Evolutionary conservation across 2,797 vertebrate species (phyloP), one percentile per base, ranked within the genome.

Genomic region (Chelon auratus): DNA sequence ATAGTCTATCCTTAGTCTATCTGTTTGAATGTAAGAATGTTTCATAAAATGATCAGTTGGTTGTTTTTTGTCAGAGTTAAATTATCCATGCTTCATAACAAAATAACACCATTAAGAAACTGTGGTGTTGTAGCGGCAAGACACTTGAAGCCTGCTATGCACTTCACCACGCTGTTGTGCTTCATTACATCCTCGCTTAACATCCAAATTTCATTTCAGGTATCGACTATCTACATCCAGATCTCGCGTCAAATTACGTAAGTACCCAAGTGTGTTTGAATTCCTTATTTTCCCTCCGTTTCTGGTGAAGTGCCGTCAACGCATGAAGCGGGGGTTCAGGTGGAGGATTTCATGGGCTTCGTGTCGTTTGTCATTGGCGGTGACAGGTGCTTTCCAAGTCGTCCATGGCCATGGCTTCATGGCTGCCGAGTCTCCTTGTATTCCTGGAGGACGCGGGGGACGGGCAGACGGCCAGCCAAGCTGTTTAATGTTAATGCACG

Each of bases 151-250:
- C 54, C 36, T 5, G n/a, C 9, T 56, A 51, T 54, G 10, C 33
- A 67, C 53, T 76, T 26, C 3, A 26, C 24, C 24, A 26, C 2
- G 24, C 3, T 3, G 13, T 48, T 56, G 53, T 75, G 40, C 39
- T 45, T 62, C 33, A 69, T 83, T 50, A 57, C 39, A 72, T 69
- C 57, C 69, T 60, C 80, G 17, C 81, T 85, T 61, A 45, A 70
- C 94, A 79, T 88, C 70, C 53, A 64, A 74, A 78, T 90, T 57
- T 13, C 24, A 71, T 93, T 95, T 75, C 94, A 99, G 98, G 98
- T 65, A 99, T 99, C 62, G 98, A 99, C 92, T 99, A 99, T 90
- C 95, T 99, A 36, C 98, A 99, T 88, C 98, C 98, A 57, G 98
- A 99, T 91, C 95, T 99, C 74, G 97, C 97, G 81, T 95, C 96